A percentile compares a stretch with the other conserved stretches of the same genome.
Evolutionary conservation across 2,888 invertebrate genomes (phyloP).

Genomic region (Margaritifera margaritifera): DNA sequence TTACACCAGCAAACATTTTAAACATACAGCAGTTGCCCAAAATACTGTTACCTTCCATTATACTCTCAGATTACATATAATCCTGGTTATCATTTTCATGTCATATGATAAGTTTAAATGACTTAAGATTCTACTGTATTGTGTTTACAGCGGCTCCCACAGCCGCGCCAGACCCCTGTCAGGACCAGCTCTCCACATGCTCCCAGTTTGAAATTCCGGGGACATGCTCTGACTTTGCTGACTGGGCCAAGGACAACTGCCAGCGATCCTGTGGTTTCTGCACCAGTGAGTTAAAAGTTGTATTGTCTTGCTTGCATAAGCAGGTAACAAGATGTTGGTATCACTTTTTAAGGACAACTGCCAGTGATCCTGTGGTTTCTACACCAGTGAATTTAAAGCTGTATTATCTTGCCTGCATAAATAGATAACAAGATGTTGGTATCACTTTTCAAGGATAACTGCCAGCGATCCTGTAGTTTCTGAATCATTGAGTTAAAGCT

Average conservation of each 20-base stretch:
- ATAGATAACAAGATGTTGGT: too few species aligned
- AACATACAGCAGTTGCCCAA: too few species aligned
- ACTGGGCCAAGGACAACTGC: conserved; percentile 57
- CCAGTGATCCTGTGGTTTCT: conserved; percentile 47
- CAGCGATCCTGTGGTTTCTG: conserved; percentile 50
- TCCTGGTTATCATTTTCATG: too few species aligned
- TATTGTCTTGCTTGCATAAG: too few species aligned
- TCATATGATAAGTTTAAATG: too few species aligned
- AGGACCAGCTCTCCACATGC: conserved; percentile 51
- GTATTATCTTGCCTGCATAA: too few species aligned
- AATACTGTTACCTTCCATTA: too few species aligned
- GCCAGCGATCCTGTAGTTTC: conserved; percentile 47
- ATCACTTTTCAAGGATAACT: conserved; percentile 54
- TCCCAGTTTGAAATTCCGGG: conserved; percentile 34
- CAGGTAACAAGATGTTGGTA: too few species aligned
- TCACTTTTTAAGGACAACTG: conserved; percentile 57
- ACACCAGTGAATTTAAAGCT: conserved; percentile 40
- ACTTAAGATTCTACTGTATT: too few species aligned
- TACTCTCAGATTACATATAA: too few species aligned
- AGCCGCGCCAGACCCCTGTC: conserved; percentile 45
- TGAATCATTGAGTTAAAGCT: conserved; percentile 43
- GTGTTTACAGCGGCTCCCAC: conserved; percentile 16
- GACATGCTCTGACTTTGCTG: conserved; percentile 41
- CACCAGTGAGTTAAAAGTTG: conserved; percentile 36
- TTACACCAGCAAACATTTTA: too few species aligned